Percentiles rank a stretch among this genome's conserved stretches.
Evolutionary conservation across 2,113 vertebrate genomes (phyloP).

Genomic region (Progne subis): DNA sequence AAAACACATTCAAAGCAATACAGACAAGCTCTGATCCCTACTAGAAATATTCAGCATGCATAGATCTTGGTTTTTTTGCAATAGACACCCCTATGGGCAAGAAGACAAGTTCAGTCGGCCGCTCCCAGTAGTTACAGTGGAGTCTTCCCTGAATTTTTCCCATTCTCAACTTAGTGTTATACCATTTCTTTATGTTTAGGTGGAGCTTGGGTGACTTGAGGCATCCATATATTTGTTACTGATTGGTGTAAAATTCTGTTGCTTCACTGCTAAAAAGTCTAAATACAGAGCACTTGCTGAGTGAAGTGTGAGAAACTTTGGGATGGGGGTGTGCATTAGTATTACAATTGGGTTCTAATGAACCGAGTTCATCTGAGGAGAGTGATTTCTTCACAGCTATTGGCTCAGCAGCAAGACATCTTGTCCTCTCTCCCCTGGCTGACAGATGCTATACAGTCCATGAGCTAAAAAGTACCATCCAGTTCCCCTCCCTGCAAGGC

Average conservation of each 20-base stretch:
- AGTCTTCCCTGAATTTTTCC: not conserved
- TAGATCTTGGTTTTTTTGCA: not conserved
- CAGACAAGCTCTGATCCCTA: not conserved
- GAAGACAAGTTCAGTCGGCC: not conserved
- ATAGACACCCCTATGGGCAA: rapidly evolving
- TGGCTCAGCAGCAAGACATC: not conserved
- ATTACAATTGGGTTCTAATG: not conserved
- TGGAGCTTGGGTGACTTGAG: not conserved
- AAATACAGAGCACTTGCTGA: not conserved
- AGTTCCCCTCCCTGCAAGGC: not conserved
- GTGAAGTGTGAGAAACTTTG: not conserved
- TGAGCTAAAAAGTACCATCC: not conserved
- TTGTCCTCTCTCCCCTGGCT: not conserved
- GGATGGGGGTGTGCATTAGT: not conserved
- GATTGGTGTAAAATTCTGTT: not conserved
- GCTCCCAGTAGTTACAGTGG: not conserved
- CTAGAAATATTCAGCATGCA: not conserved
- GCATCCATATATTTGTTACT: not conserved
- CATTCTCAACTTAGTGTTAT: not conserved
- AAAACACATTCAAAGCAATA: not conserved
- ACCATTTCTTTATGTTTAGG: not conserved
- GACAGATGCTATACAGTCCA: too few relatives aligned
- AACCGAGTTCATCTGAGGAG: not conserved
- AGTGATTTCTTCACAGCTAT: not conserved
- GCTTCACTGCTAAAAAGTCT: not conserved